A percentile compares a stretch with the other conserved stretches of the same genome.
Conservation (phyloP, 2,888 invertebrate species). For the Oegoconia quadripuncta region DNA sequence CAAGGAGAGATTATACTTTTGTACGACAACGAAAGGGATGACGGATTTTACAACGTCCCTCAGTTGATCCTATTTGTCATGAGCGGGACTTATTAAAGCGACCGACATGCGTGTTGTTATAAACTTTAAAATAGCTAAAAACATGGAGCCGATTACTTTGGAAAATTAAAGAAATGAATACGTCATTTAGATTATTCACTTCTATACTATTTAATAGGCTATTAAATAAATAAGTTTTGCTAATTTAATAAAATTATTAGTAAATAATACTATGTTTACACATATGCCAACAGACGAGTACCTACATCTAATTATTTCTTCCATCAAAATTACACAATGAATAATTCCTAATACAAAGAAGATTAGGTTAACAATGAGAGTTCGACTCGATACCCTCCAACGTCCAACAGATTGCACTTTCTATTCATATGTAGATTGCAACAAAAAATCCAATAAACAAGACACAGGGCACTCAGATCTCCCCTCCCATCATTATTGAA, state of each 20-base stretch:
- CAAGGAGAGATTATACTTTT: constrained; percentile 34
- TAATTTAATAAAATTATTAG: too few species aligned
- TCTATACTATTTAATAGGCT: neutral
- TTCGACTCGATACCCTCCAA: constrained; percentile 45
- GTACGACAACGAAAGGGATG: constrained; percentile 34
- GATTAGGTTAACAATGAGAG: constrained; percentile 37
- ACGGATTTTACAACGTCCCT: constrained; percentile 37
- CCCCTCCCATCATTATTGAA: constrained; percentile 74
- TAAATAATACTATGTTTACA: too few species aligned
- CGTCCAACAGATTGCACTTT: constrained; percentile 68
- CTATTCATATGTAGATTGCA: constrained; percentile 77
- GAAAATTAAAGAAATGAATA: neutral
- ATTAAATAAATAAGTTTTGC: too few species aligned
- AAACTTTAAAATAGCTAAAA: constrained; percentile 56
- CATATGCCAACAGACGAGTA: neutral
- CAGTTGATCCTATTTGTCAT: constrained; percentile 75
- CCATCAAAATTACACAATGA: neutral
- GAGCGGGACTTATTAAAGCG: constrained; percentile 71
- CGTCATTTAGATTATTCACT: neutral
- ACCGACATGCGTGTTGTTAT: constrained; percentile 61
- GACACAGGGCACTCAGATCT: constrained; percentile 62
- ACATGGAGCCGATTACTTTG: constrained; percentile 39
- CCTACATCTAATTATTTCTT: neutral
- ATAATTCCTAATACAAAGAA: constrained; percentile 19
- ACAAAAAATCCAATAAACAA: constrained; percentile 80